Evolutionary conservation across 2,797 vertebrate species (phyloP).

Genomic region (Caiman crocodilus): DNA sequence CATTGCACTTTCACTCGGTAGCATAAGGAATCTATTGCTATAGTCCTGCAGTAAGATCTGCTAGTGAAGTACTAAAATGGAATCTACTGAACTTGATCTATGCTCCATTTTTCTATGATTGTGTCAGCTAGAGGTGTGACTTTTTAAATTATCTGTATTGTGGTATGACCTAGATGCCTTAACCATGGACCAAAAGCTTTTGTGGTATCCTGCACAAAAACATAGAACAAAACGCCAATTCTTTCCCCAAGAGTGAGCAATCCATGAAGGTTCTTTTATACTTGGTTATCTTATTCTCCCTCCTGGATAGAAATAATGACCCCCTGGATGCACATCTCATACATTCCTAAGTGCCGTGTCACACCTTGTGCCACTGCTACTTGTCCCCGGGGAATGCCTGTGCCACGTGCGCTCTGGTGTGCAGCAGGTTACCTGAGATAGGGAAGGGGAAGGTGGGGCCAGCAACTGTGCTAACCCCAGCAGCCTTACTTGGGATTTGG

Average conservation of each 20-base stretch:
- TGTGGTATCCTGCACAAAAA: not conserved
- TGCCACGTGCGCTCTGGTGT: too few species aligned
- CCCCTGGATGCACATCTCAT: not conserved
- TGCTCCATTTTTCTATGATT: not conserved
- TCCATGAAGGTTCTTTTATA: not conserved
- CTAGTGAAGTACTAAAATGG: not conserved
- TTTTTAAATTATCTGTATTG: not conserved
- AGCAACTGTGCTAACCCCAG: too few species aligned
- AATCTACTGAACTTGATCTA: not conserved
- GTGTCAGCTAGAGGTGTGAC: not conserved
- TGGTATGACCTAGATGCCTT: not conserved
- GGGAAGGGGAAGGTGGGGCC: too few species aligned
- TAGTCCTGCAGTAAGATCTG: not conserved
- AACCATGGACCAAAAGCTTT: not conserved
- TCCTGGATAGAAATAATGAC: rapidly evolving
- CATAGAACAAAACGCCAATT: not conserved
- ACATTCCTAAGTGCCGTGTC: not conserved
- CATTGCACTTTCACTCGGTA: not conserved
- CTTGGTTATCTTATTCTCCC: not conserved
- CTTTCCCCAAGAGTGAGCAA: rapidly evolving
- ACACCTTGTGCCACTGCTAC: too few species aligned
- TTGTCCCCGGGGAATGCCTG: too few species aligned
- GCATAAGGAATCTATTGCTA: not conserved
- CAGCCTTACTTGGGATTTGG: too few species aligned
- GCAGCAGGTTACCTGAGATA: too few species aligned